Conservation (phyloP, 2,113 vertebrate genomes). For the Electrona antarctica region DNA sequence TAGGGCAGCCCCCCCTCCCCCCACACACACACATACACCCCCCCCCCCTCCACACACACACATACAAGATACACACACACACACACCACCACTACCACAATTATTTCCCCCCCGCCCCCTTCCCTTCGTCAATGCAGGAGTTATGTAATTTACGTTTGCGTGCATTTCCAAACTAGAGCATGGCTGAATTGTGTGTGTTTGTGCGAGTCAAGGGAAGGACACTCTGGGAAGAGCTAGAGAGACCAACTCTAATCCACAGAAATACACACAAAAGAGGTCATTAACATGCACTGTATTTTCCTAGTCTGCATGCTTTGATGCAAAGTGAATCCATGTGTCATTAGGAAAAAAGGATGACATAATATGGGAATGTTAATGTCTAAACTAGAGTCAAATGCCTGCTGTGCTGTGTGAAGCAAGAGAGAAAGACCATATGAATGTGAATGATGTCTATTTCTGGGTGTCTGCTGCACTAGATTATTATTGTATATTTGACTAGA, state of each 20-base stretch:
- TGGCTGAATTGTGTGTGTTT: conserved; percentile 4
- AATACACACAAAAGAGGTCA: background rate
- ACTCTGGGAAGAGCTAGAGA: background rate
- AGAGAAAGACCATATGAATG: too few species aligned
- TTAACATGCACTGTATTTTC: background rate
- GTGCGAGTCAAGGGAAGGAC: background rate
- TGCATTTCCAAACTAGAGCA: conserved; percentile 49
- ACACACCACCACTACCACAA: background rate
- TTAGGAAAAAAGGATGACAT: too few species aligned
- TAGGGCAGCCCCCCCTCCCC: conserved; percentile 61
- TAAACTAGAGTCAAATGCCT: too few species aligned
- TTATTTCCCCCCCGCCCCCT: conserved; percentile 6
- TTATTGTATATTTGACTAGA: too few species aligned
- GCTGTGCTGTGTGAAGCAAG: too few species aligned
- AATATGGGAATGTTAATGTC: too few species aligned
- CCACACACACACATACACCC: too few species aligned
- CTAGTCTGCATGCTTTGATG: background rate
- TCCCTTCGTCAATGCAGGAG: conserved; percentile 47
- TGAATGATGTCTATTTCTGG: too few species aligned
- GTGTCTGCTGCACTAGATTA: too few species aligned
- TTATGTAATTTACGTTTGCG: conserved; percentile 72
- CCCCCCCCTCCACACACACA: too few species aligned
- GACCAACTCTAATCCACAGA: background rate
- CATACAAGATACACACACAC: too few species aligned
- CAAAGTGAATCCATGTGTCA: too few species aligned